Conservation (phyloP, 1,140 invertebrate species). For the Megathymus violae region DNA sequence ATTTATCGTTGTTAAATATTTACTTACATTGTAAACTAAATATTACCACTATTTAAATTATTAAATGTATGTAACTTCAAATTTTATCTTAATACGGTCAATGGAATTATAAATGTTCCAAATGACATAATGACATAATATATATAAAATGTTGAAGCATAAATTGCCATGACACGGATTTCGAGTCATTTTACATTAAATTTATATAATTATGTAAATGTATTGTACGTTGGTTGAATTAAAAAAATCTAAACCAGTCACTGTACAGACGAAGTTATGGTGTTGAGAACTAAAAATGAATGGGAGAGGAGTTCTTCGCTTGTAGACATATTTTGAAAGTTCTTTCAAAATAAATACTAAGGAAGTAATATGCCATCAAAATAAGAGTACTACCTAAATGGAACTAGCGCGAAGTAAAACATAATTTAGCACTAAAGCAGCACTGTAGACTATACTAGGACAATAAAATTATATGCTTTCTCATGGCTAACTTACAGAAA, state of each 20-base stretch:
- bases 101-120: conserved; percentile 29
- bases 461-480: conserved; percentile 74
- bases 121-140: conserved; percentile 17
- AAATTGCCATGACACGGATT: conserved; percentile 31
- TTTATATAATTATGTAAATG: conserved; percentile 35
- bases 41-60: conserved; percentile 55
- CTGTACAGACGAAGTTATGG: neutral
- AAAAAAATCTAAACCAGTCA: conserved; percentile 6
- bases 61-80: conserved; percentile 55
- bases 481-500: conserved; percentile 45
- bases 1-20: conserved; percentile 73
- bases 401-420: conserved; percentile 39
- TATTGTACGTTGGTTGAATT: conserved; percentile 25
- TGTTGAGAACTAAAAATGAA: neutral
- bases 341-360: neutral
- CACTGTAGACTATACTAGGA: conserved; percentile 80
- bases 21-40: conserved; percentile 62
- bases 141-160: conserved; percentile 27
- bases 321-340: conserved; percentile 10
- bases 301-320: conserved; percentile 5
- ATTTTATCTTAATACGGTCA: conserved; percentile 46
- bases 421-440: conserved; percentile 66
- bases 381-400: conserved; percentile 17
- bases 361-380: neutral
- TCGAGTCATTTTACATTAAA: conserved; percentile 43